These are phyloP conservation scores for Hipparchia semele DNA, from an alignment of 2,888 invertebrate species.

Conservation along the genomic window DNA sequence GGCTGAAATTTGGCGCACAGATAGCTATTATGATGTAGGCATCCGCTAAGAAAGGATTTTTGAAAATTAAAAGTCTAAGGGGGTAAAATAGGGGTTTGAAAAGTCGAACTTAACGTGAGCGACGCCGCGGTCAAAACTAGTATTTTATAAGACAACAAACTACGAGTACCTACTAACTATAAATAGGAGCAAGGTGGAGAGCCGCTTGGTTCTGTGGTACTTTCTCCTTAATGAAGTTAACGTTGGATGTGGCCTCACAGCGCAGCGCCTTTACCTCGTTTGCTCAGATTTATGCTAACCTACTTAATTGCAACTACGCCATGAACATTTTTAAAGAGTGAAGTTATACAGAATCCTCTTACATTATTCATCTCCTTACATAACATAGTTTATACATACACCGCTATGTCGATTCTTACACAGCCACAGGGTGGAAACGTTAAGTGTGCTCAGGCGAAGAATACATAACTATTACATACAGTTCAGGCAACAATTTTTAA, in stretches of 20 bases:
- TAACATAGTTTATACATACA: neutral
- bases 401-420: neutral
- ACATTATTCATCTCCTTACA: neutral
- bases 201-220: constrained; percentile 1
- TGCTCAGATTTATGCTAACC: constrained; percentile 42
- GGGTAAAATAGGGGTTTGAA: too few relatives aligned
- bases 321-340: constrained; percentile 15
- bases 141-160: neutral
- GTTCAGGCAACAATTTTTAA: too few relatives aligned
- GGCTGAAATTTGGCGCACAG: too few relatives aligned
- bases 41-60: too few relatives aligned
- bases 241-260: constrained; percentile 50
- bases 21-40: too few relatives aligned
- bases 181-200: constrained; percentile 11
- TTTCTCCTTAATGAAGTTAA: constrained; percentile 59
- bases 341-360: constrained; percentile 7
- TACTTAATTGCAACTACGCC: constrained; percentile 39
- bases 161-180: neutral
- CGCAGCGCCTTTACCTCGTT: constrained; percentile 48
- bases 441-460: too few relatives aligned
- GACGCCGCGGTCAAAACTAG: neutral
- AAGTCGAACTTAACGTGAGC: too few relatives aligned
- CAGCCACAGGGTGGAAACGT: too few relatives aligned
- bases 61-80: too few relatives aligned
- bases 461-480: too few relatives aligned